Conservation (phyloP, 2,888 invertebrate species). For the Nipponacmea schrenckii region DNA sequence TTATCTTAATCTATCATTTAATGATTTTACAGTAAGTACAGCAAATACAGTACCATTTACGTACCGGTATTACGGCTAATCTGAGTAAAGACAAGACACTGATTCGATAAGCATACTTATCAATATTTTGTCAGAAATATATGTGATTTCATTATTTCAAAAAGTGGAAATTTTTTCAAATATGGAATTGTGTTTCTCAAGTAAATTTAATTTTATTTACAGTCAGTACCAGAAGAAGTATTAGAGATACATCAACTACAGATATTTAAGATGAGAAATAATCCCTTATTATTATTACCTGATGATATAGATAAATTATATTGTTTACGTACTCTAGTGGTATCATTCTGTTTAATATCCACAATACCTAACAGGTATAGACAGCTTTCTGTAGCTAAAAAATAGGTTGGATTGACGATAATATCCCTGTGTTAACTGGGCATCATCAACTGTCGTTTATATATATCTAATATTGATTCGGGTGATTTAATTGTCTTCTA, state of each 20-base stretch:
- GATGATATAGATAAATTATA: slow-evolving; percentile 54
- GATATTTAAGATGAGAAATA: slow-evolving; percentile 62
- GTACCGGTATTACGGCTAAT: not conserved
- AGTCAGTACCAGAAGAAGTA: slow-evolving; percentile 59
- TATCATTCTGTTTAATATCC: slow-evolving; percentile 63
- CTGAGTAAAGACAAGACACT: not conserved
- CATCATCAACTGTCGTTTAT: no score
- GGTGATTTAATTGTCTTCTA: no score
- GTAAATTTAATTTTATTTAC: slow-evolving; percentile 7
- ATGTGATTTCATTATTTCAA: no score
- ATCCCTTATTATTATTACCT: slow-evolving; percentile 61
- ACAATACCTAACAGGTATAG: slow-evolving; percentile 59
- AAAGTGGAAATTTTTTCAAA: no score
- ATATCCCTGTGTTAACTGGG: no score
- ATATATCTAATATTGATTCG: no score
- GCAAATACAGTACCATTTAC: not conserved
- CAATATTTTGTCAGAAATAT: not conserved
- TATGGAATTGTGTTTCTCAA: no score
- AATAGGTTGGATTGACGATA: not conserved
- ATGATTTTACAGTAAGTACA: slow-evolving; percentile 61
- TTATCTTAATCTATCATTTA: slow-evolving; percentile 65
- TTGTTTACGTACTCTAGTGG: slow-evolving; percentile 55
- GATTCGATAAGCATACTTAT: not conserved
- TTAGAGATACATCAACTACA: slow-evolving; percentile 56
- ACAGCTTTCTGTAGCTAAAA: not conserved